A percentile compares a stretch with the other conserved stretches of the same genome.
Conservation (phyloP, 2,888 invertebrate genomes). For the Orchestes rusci region DNA sequence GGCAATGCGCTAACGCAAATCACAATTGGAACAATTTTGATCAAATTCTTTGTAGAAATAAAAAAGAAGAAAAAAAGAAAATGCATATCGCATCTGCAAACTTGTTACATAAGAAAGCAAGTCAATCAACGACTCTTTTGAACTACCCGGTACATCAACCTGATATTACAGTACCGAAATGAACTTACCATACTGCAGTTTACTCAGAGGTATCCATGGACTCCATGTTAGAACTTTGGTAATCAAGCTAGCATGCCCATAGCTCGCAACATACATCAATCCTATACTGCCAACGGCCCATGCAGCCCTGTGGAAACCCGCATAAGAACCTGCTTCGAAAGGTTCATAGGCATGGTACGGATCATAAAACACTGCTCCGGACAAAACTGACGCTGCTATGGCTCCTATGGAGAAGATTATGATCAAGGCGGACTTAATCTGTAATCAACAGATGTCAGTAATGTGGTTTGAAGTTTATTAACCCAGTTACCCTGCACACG, state of each 20-base stretch:
- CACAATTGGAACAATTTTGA: no score
- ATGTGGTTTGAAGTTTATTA: no score
- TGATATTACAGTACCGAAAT: no score
- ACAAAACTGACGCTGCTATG: constrained; percentile 45
- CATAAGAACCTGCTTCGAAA: constrained; percentile 51
- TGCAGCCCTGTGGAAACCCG: constrained; percentile 50
- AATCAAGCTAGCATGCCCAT: constrained; percentile 43
- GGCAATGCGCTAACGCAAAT: no score
- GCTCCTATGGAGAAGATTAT: constrained; percentile 41
- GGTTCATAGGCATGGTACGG: constrained; percentile 46
- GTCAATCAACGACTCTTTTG: no score
- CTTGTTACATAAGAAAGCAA: no score
- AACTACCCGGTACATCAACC: no score
- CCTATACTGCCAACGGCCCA: constrained; percentile 50
- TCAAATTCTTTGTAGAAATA: no score
- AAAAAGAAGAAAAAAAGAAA: no score
- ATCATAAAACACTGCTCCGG: constrained; percentile 49
- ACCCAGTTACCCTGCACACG: constrained; percentile 40
- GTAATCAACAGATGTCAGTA: constrained; percentile 26
- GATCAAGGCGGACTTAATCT: constrained; percentile 48
- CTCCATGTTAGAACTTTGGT: constrained; percentile 49
- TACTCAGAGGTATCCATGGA: constrained; percentile 53
- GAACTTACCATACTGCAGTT: constrained; percentile 49
- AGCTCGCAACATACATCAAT: constrained; percentile 48
- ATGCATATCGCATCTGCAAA: no score